phyloP scores from a whole-genome alignment of 1,140 invertebrate genomes.

The Lepidurus apus region DNA sequence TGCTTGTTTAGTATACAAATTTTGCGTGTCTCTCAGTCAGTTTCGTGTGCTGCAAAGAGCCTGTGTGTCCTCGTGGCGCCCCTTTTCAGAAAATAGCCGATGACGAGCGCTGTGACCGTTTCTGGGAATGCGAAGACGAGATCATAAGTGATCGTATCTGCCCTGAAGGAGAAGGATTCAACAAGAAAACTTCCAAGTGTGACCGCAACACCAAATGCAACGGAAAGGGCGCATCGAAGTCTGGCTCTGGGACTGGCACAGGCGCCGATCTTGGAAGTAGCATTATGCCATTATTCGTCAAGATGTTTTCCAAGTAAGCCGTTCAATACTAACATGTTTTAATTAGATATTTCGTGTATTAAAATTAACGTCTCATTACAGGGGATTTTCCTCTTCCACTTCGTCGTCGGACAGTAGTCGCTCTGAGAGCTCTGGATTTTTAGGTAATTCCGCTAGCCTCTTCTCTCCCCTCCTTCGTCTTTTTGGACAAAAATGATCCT shows the following conservation, averaged over 20 bases:
- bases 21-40: not conserved
- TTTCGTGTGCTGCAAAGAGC: constrained; percentile 35
- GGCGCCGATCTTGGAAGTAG: not conserved
- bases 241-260: not conserved
- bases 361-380: not conserved
- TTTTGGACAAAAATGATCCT: not conserved
- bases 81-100: constrained; percentile 30
- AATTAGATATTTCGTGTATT: not conserved
- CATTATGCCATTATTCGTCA: not conserved
- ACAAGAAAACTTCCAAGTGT: constrained; percentile 26
- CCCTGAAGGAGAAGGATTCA: constrained; percentile 28
- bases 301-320: not conserved
- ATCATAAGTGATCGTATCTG: constrained; percentile 30
- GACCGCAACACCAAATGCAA: not conserved
- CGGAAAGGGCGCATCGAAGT: not conserved
- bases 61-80: constrained; percentile 30
- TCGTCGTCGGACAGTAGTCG: not conserved
- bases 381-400: not conserved
- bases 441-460: not conserved
- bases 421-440: not conserved
- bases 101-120: constrained; percentile 33
- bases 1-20: not conserved
- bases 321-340: not conserved
- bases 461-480: not conserved
- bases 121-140: constrained; percentile 34